These are phyloP conservation scores for Bolinopsis microptera DNA, from an alignment of 37 sponge, comb jelly and placozoan species.

Conservation along the genomic window DNA sequence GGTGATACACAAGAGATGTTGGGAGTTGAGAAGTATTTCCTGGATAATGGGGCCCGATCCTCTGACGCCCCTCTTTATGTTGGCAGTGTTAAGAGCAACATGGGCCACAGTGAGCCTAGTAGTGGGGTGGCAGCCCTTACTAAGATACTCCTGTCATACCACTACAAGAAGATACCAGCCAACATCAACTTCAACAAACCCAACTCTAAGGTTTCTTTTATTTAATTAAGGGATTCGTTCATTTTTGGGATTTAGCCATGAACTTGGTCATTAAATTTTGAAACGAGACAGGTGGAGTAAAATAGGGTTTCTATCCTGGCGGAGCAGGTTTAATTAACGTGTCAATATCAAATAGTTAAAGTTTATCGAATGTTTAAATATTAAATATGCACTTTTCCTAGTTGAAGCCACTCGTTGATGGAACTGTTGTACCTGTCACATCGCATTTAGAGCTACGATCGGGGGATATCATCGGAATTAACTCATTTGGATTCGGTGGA, in stretches of 20 bases:
- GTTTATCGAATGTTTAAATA: no score
- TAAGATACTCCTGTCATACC: constrained; percentile 25
- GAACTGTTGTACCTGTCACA: not conserved
- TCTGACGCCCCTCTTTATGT: constrained; percentile 17
- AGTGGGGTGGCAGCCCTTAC: constrained; percentile 64
- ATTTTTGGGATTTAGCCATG: no score
- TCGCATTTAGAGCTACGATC: not conserved
- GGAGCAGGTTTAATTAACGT: no score
- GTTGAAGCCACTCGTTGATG: constrained; percentile 2
- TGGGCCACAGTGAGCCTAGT: constrained; percentile 67
- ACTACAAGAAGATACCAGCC: constrained; percentile 62
- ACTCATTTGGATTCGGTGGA: constrained; percentile 69
- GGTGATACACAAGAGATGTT: constrained; percentile 65
- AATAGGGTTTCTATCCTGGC: no score
- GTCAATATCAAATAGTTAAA: no score
- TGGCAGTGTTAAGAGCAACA: constrained; percentile 66
- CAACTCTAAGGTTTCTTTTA: constrained; percentile 62
- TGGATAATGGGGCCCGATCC: not conserved
- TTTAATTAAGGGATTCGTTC: no score
- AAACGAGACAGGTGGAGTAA: no score
- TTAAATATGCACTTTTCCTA: no score
- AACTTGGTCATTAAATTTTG: no score
- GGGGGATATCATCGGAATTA: constrained; percentile 65
- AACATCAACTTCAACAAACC: constrained; percentile 65
- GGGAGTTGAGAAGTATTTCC: constrained; percentile 64